Percentiles rank a stretch among this genome's conserved stretches.
phyloP scores from a whole-genome alignment of 2,113 vertebrate species.

The Podarcis muralis region DNA sequence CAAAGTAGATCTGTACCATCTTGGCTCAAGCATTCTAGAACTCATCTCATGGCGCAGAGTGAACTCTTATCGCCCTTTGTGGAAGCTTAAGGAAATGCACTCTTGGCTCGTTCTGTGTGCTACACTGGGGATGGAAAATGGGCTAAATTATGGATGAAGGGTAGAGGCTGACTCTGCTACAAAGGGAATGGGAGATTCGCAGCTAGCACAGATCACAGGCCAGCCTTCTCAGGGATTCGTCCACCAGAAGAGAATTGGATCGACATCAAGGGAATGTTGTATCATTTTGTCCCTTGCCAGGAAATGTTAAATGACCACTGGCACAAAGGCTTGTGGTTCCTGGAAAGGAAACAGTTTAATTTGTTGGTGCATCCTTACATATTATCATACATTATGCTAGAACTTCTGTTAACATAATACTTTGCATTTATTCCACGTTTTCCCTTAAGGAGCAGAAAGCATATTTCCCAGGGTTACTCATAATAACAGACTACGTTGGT shows the following conservation, averaged over 20 bases:
- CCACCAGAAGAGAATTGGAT: conserved; percentile 51
- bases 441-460: not conserved
- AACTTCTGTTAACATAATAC: not conserved
- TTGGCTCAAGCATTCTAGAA: not conserved
- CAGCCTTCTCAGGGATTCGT: conserved; percentile 23
- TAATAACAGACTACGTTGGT: not conserved
- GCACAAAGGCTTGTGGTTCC: conserved; percentile 41
- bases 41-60: not conserved
- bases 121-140: conserved; percentile 34
- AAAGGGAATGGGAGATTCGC: conserved; percentile 39
- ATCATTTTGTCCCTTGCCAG: conserved; percentile 43
- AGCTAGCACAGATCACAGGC: not conserved
- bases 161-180: conserved; percentile 41
- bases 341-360: conserved; percentile 51
- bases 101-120: not conserved
- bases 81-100: conserved; percentile 19
- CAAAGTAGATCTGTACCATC: not conserved
- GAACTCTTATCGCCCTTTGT: not conserved
- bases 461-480: not conserved
- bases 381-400: conserved; percentile 2
- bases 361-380: conserved; percentile 25
- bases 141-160: conserved; percentile 51
- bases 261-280: conserved; percentile 67
- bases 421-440: not conserved
- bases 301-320: conserved; percentile 29